These are phyloP conservation scores for Patiria pectinifera DNA, from an alignment of 53 echinoderm and acorn worm species.

Conservation along the genomic window DNA sequence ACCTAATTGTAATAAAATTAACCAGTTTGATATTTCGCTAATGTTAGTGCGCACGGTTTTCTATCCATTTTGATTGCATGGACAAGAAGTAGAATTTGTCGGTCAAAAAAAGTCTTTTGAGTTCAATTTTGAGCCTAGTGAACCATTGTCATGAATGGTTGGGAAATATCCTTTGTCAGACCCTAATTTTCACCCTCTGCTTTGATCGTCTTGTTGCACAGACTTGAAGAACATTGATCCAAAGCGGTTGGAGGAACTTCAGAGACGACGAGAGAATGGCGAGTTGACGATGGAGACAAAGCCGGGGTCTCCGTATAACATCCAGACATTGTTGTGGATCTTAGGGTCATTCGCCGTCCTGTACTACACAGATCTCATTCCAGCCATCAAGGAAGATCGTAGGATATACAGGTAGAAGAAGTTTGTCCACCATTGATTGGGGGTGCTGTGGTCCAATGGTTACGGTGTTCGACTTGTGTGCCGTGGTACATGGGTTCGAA, in stretches of 20 bases:
- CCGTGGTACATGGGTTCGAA: no score
- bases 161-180: not conserved
- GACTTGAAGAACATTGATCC: conserved; percentile 75
- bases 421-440: no score
- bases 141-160: not conserved
- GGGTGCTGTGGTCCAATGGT: no score
- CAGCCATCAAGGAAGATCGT: conserved; percentile 71
- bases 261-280: conserved; percentile 64
- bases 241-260: conserved; percentile 73
- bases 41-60: no score
- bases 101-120: no score
- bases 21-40: no score
- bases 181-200: not conserved
- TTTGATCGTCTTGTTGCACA: not conserved
- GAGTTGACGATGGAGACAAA: conserved; percentile 46
- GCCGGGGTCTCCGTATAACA: conserved; percentile 79
- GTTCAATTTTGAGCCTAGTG: not conserved
- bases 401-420: conserved; percentile 71
- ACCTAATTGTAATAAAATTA: no score
- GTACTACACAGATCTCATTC: conserved; percentile 88
- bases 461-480: no score
- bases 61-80: no score
- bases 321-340: conserved; percentile 90
- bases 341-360: conserved; percentile 79
- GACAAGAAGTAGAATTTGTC: no score